A percentile compares a stretch with the other conserved stretches of the same genome.
phyloP scores from a whole-genome alignment of 2,888 invertebrate genomes.

The Bembecia ichneumoniformis region DNA sequence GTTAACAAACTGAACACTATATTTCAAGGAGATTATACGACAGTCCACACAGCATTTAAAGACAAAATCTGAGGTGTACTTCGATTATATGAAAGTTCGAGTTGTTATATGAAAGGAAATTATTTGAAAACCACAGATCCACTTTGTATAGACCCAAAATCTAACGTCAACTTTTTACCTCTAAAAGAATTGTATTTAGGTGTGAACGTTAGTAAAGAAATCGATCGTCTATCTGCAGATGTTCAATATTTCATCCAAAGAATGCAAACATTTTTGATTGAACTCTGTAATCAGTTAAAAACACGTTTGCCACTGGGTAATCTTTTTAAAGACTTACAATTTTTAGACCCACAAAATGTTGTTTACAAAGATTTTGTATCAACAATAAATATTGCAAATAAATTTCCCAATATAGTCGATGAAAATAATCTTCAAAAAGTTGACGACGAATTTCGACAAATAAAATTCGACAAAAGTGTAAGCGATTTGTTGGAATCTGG shows the following conservation, averaged over 20 bases:
- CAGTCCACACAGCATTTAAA: neutral
- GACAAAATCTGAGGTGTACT: neutral
- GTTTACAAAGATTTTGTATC: too few species aligned
- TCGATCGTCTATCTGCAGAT: neutral
- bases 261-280: conserved; percentile 5
- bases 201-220: too few species aligned
- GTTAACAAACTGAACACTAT: neutral
- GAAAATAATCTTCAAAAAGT: too few species aligned
- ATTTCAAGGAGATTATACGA: neutral
- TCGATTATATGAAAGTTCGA: neutral
- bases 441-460: too few species aligned
- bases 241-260: neutral
- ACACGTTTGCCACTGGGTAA: neutral
- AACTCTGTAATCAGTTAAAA: conserved; percentile 1
- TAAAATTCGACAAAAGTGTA: too few species aligned
- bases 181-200: neutral
- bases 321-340: too few species aligned
- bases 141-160: neutral
- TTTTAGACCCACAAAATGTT: too few species aligned
- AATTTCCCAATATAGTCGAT: too few species aligned
- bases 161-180: neutral
- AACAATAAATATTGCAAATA: too few species aligned
- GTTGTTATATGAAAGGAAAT: neutral
- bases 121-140: neutral
- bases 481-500: too few species aligned